These are phyloP conservation scores for Drosophila varians DNA, from an alignment of 1,140 invertebrate species.

Conservation along the genomic window DNA sequence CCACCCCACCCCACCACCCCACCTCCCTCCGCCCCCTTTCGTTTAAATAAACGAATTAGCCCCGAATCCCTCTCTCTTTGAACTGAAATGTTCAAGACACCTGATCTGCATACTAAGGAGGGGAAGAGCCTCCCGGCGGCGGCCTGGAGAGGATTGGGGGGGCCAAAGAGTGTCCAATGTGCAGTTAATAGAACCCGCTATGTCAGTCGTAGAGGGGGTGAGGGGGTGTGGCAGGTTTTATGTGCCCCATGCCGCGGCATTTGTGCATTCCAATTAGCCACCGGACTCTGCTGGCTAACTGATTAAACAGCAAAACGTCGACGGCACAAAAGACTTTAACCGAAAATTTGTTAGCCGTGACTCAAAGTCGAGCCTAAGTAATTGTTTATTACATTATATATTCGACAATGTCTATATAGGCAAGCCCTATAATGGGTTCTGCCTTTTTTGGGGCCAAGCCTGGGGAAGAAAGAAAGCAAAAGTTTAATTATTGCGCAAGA, in stretches of 20 bases:
- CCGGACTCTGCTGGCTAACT: conserved; percentile 65
- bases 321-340: conserved; percentile 33
- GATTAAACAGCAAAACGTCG: conserved; percentile 22
- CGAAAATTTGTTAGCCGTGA: neutral
- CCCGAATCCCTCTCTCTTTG: conserved; percentile 16
- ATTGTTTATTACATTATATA: neutral
- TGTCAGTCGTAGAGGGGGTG: conserved; percentile 11
- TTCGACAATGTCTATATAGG: conserved; percentile 21
- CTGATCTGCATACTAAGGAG: conserved; percentile 29
- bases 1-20: neutral
- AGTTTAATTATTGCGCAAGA: conserved; percentile 43
- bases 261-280: conserved; percentile 76
- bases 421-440: conserved; percentile 33
- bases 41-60: conserved; percentile 38
- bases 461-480: conserved; percentile 65
- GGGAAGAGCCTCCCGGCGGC: neutral
- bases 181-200: conserved; percentile 75
- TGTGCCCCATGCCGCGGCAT: conserved; percentile 46
- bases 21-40: neutral
- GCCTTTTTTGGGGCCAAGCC: conserved; percentile 21
- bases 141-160: neutral
- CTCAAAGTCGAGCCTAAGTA: conserved; percentile 13
- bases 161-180: conserved; percentile 23
- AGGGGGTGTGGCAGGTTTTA: conserved; percentile 25
- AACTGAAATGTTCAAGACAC: conserved; percentile 31